phyloP scores from a whole-genome alignment of 2,113 vertebrate species.

The Falco punctatus region DNA sequence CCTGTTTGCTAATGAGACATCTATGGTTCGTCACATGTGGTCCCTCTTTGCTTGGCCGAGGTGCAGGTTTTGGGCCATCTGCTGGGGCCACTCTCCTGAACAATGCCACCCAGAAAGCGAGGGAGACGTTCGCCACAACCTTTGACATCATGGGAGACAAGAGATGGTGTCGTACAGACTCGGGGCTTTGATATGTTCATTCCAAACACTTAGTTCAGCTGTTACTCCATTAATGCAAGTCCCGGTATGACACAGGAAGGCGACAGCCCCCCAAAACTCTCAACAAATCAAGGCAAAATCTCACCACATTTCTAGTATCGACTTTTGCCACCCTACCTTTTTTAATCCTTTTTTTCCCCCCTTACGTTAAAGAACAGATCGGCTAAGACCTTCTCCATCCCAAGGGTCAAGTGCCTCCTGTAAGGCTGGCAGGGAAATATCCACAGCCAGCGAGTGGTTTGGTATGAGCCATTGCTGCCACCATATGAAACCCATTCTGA shows the following conservation, averaged over 20 bases:
- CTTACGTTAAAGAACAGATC: background rate
- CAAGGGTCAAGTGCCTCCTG: background rate
- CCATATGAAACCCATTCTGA: background rate
- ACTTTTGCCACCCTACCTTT: background rate
- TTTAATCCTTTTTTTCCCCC: background rate
- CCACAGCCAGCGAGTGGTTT: fast-evolving
- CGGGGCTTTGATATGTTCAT: conserved; percentile 5
- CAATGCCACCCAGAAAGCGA: conserved; percentile 75
- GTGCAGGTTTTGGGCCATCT: conserved; percentile 79
- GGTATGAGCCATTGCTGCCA: fast-evolving
- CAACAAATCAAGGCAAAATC: background rate
- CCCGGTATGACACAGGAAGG: background rate
- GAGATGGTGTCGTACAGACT: conserved; percentile 33
- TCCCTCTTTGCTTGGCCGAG: conserved; percentile 69
- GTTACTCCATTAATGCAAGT: conserved; percentile 45
- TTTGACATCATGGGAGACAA: conserved; percentile 70
- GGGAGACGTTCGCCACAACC: conserved; percentile 66
- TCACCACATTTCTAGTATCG: background rate
- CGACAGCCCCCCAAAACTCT: background rate
- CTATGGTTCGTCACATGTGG: conserved; percentile 73
- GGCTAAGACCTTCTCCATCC: background rate
- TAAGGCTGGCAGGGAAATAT: fast-evolving
- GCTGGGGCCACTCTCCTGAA: conserved; percentile 72
- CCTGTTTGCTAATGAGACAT: conserved; percentile 78
- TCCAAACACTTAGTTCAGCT: conserved; percentile 60